phyloP scores from a whole-genome alignment of 2,797 vertebrate species.

The Anguilla megastoma region DNA sequence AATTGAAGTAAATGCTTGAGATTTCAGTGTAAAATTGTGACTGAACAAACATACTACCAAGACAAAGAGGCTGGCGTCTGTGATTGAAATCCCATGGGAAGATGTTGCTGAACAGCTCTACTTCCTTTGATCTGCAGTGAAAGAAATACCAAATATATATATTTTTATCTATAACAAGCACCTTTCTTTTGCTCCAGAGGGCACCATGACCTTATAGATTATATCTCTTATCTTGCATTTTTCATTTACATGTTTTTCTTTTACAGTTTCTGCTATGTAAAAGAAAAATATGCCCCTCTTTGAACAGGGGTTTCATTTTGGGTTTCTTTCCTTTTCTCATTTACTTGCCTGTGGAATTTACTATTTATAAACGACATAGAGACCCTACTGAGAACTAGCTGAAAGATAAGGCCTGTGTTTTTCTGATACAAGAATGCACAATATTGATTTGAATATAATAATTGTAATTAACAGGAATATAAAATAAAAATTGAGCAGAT shows the following conservation, averaged over 20 bases:
- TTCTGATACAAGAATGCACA: not conserved
- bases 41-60: not conserved
- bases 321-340: not conserved
- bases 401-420: not conserved
- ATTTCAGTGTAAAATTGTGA: not conserved
- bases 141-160: not conserved
- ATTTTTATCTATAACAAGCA: not conserved
- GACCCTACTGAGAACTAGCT: not conserved
- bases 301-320: not conserved
- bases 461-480: not conserved
- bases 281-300: not conserved
- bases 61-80: not conserved
- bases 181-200: not conserved
- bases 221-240: not conserved
- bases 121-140: not conserved
- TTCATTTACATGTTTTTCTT: not conserved
- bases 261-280: not conserved
- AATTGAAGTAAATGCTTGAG: not conserved
- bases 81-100: not conserved
- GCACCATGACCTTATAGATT: not conserved
- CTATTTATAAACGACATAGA: not conserved
- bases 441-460: slow-evolving; percentile 4
- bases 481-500: not conserved
- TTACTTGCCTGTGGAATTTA: not conserved
- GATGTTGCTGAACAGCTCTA: not conserved